Conservation (phyloP, 2,113 vertebrate species). For the Caretta caretta region DNA sequence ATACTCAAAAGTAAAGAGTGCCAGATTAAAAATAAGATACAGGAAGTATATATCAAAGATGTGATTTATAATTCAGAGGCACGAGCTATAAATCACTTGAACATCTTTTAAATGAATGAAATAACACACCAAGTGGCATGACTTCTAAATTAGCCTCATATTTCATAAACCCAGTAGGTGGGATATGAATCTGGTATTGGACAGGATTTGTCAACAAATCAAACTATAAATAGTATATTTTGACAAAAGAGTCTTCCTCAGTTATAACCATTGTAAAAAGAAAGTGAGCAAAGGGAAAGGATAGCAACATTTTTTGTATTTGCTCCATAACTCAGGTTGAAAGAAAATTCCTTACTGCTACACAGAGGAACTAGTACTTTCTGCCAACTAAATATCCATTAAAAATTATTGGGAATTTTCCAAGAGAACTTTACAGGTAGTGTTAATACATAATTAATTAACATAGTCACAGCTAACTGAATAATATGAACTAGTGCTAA, state of each 20-base stretch:
- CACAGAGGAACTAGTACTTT: slow-evolving; percentile 15
- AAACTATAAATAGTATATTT: slow-evolving; percentile 10
- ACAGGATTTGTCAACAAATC: slow-evolving; percentile 4
- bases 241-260: neutral
- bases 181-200: neutral
- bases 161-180: neutral
- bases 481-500: neutral
- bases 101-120: neutral
- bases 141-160: neutral
- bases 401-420: slow-evolving; percentile 55
- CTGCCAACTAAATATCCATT: slow-evolving; percentile 75
- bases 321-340: neutral
- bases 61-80: slow-evolving; percentile 25
- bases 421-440: slow-evolving; percentile 8
- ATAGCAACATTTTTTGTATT: neutral
- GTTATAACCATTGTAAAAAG: neutral
- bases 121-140: fast-evolving
- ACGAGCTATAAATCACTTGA: slow-evolving; percentile 1
- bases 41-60: neutral
- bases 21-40: neutral
- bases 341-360: neutral
- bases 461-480: neutral
- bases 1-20: neutral
- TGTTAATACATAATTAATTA: slow-evolving; percentile 60
- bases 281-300: neutral